Percentiles rank a stretch among this genome's conserved stretches.
phyloP scores from a whole-genome alignment of 2,113 vertebrate species.

The Channa argus region DNA sequence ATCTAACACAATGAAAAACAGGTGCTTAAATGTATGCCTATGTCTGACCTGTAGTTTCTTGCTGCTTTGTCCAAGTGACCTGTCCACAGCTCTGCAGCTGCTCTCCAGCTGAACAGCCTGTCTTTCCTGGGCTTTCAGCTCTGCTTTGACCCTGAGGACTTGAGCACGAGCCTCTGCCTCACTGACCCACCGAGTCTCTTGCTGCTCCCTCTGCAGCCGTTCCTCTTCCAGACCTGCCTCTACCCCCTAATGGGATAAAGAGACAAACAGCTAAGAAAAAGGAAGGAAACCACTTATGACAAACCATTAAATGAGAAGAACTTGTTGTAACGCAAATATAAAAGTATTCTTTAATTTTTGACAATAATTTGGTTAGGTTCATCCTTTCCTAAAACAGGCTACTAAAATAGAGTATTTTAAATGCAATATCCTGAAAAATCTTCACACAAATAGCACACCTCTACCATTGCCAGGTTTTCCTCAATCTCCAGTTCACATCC shows the following conservation, averaged over 20 bases:
- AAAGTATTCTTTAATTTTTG: no score
- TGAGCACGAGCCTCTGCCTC: constrained; percentile 92
- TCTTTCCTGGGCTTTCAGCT: constrained; percentile 92
- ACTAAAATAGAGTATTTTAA: no score
- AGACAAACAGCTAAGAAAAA: constrained; percentile 4
- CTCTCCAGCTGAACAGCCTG: constrained; percentile 93
- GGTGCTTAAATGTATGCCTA: not conserved
- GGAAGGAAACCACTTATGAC: not conserved
- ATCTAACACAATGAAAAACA: no score
- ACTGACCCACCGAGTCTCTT: constrained; percentile 90
- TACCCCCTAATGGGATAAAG: constrained; percentile 73
- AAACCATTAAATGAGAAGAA: not conserved
- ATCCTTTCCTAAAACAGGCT: no score
- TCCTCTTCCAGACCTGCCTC: constrained; percentile 92
- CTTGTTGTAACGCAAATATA: no score
- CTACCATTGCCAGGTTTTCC: constrained; percentile 88
- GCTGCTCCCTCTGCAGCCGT: constrained; percentile 89
- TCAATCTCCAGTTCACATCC: constrained; percentile 90
- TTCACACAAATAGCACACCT: constrained; percentile 67
- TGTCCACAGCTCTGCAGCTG: constrained; percentile 92
- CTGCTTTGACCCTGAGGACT: constrained; percentile 89
- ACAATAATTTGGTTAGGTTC: no score
- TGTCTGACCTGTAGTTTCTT: constrained; percentile 90
- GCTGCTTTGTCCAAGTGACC: constrained; percentile 91
- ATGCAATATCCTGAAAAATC: not conserved